phyloP scores from a whole-genome alignment of 2,113 vertebrate genomes.

The Eptesicus fuscus region DNA sequence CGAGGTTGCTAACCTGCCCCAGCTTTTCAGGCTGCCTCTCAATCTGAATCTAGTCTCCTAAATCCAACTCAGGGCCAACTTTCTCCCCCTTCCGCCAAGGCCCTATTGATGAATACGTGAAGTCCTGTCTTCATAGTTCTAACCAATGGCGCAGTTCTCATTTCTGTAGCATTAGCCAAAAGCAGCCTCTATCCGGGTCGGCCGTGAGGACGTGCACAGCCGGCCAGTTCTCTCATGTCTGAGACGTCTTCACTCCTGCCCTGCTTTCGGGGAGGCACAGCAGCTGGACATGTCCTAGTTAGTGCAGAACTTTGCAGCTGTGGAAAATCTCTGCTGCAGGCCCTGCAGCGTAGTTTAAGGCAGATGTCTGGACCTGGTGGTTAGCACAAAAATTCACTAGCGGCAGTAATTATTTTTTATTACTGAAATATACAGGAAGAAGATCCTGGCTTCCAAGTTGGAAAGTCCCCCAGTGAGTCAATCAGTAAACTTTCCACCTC shows the following conservation, averaged over 20 bases:
- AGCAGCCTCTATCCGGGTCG: background rate
- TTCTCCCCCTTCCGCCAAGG: background rate
- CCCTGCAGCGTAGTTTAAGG: conserved; percentile 16
- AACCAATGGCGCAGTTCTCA: background rate
- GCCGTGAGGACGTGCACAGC: background rate
- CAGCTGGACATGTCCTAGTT: conserved; percentile 16
- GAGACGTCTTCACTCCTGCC: background rate
- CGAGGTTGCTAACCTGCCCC: background rate
- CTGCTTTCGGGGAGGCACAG: background rate
- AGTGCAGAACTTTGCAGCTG: conserved; percentile 41
- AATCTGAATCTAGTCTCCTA: background rate
- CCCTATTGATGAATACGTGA: background rate
- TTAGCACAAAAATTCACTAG: conserved; percentile 50
- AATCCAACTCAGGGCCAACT: background rate
- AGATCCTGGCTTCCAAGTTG: conserved; percentile 48
- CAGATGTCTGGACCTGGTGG: conserved; percentile 55
- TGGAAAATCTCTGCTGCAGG: conserved; percentile 40
- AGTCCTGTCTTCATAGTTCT: background rate
- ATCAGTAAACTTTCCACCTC: conserved; percentile 18
- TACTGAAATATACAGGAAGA: conserved; percentile 54
- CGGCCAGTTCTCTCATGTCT: background rate
- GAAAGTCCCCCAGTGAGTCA: conserved; percentile 40
- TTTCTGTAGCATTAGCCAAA: background rate
- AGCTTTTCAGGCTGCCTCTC: background rate
- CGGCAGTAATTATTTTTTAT: conserved; percentile 51